These are phyloP conservation scores for Papilio xuthus DNA, from an alignment of 1,140 invertebrate genomes.

Conservation along the genomic window DNA sequence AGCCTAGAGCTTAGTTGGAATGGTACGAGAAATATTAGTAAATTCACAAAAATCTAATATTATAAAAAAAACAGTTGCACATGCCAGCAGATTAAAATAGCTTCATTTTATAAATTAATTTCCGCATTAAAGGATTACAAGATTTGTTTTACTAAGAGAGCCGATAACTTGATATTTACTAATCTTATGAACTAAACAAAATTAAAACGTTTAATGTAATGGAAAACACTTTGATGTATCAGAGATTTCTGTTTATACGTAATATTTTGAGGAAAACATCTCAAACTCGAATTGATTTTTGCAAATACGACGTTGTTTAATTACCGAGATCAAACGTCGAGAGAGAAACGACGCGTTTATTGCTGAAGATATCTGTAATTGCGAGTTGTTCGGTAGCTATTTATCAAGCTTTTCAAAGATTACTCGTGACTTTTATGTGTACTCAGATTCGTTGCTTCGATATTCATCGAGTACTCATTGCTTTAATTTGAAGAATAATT, in stretches of 20 bases:
- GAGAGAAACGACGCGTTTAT: conserved; percentile 14
- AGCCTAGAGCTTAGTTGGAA: too few relatives aligned
- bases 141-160: not conserved
- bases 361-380: conserved; percentile 25
- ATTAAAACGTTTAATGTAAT: not conserved
- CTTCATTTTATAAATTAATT: not conserved
- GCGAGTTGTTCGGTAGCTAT: conserved; percentile 9
- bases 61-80: not conserved
- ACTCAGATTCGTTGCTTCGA: not conserved
- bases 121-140: not conserved
- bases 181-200: not conserved
- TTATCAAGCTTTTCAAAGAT: conserved; percentile 18
- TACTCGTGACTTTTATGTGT: conserved; percentile 14
- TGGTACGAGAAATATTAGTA: too few relatives aligned
- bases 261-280: conserved; percentile 1
- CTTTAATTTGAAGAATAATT: not conserved
- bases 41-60: too few relatives aligned
- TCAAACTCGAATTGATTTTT: conserved; percentile 18
- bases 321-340: conserved; percentile 15
- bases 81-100: not conserved
- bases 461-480: not conserved
- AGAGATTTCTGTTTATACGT: not conserved
- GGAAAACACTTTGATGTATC: not conserved
- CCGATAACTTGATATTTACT: not conserved
- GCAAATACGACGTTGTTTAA: conserved; percentile 20